Percentiles rank a stretch among this genome's conserved stretches.
Conservation (phyloP, 1,140 invertebrate genomes). For the Parasteatoda tepidariorum region DNA sequence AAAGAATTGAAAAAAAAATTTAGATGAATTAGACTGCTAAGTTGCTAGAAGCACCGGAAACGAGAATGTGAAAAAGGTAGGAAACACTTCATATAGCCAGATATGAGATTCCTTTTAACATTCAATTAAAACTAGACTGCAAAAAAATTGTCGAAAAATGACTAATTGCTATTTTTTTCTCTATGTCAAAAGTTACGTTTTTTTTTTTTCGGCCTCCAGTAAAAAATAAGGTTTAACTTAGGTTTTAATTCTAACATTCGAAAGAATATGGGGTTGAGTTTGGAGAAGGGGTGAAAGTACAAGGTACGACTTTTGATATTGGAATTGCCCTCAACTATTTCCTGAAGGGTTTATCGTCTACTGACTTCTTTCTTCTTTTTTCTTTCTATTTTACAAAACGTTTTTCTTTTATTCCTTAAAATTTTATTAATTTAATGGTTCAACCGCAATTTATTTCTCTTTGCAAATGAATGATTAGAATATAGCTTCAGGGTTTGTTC, state of each 20-base stretch:
- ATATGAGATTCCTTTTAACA: conserved; percentile 58
- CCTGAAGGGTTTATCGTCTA: conserved; percentile 53
- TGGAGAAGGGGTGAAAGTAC: too few species aligned
- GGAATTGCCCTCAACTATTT: conserved; percentile 13
- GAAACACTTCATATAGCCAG: conserved; percentile 33
- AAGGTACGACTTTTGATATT: neutral
- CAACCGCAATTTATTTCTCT: neutral
- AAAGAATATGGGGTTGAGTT: too few species aligned
- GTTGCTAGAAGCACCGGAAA: conserved; percentile 39
- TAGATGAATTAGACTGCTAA: conserved; percentile 28
- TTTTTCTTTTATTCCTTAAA: conserved; percentile 21
- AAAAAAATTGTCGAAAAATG: conserved; percentile 49
- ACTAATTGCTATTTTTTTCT: conserved; percentile 52
- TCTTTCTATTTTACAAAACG: too few species aligned
- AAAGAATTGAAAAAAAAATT: conserved; percentile 15
- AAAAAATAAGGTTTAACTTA: conserved; percentile 42
- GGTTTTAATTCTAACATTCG: conserved; percentile 28
- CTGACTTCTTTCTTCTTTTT: conserved; percentile 1
- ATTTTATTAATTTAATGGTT: conserved; percentile 19
- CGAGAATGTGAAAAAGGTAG: conserved; percentile 21
- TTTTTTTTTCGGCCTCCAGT: conserved; percentile 17
- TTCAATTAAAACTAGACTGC: conserved; percentile 48
- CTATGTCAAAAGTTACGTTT: neutral
- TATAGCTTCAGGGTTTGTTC: too few species aligned
- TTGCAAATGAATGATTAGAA: too few species aligned